A percentile compares a stretch with the other conserved stretches of the same genome.
phyloP scores from a whole-genome alignment of 2,797 vertebrate genomes.

The Garrulus glandarius region DNA sequence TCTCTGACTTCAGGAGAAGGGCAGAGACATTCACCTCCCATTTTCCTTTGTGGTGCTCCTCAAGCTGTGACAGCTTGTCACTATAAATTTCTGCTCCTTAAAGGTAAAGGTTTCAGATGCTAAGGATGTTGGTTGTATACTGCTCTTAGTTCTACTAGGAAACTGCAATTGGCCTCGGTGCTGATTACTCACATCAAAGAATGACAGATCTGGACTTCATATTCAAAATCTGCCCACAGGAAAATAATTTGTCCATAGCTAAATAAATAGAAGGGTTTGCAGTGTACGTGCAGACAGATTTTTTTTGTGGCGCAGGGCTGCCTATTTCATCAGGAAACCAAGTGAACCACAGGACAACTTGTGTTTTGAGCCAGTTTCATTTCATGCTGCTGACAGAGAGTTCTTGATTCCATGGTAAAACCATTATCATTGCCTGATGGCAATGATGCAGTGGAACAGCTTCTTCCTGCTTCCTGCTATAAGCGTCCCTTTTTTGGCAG shows the following conservation, averaged over 20 bases:
- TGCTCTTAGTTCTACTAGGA: not conserved
- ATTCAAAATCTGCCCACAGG: not conserved
- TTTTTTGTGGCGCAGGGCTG: not conserved
- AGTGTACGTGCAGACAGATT: not conserved
- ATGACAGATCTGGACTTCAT: not conserved
- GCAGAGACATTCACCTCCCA: not conserved
- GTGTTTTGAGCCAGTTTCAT: not conserved
- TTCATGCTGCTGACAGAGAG: not conserved
- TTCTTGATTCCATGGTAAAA: not conserved
- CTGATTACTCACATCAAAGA: not conserved
- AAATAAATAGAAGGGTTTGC: not conserved
- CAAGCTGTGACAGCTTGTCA: not conserved
- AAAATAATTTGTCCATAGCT: not conserved
- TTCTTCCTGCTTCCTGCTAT: not conserved
- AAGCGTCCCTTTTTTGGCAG: not conserved
- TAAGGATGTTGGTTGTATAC: not conserved
- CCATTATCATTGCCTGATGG: accelerated
- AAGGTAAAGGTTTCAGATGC: not conserved
- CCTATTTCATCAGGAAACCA: not conserved
- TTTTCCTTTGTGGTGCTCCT: not conserved
- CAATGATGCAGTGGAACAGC: not conserved
- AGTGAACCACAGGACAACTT: not conserved
- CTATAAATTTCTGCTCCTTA: not conserved
- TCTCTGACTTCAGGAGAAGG: not conserved
- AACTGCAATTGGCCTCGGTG: not conserved